These are phyloP conservation scores for Pluvianellus socialis DNA, from an alignment of 2,113 vertebrate genomes.

Conservation along the genomic window DNA sequence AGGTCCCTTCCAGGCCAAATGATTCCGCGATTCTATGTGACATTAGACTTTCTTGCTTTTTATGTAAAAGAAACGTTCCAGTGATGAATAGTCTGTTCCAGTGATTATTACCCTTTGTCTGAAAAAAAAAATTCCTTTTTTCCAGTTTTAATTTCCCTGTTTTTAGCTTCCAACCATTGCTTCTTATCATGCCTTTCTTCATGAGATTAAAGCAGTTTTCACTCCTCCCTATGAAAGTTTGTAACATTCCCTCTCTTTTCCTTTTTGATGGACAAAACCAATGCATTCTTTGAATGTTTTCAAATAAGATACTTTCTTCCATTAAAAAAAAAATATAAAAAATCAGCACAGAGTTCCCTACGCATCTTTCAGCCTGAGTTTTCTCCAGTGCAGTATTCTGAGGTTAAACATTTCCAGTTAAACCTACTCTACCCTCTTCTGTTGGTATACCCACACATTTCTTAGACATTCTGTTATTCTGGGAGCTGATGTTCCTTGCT, in stretches of 20 bases:
- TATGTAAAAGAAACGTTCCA: background rate
- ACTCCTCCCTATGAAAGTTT: background rate
- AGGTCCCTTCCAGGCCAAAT: too few species aligned
- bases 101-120: background rate
- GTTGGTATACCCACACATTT: fast-evolving
- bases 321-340: background rate
- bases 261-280: background rate
- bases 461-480: background rate
- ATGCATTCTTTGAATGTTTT: background rate
- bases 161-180: background rate
- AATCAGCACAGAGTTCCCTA: fast-evolving
- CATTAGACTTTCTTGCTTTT: background rate
- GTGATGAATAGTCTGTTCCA: background rate
- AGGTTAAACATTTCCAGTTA: background rate
- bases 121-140: background rate
- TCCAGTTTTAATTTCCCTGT: background rate
- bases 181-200: background rate
- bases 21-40: background rate
- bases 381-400: background rate
- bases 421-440: background rate
- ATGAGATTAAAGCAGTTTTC: background rate
- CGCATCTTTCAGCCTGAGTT: background rate
- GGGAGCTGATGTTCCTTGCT: background rate
- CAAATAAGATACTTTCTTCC: background rate
- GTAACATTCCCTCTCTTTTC: background rate